Evolutionary conservation across 2,888 invertebrate genomes (phyloP), one percentile per base, ranked within the genome.

Genomic region (Acronicta aceris): DNA sequence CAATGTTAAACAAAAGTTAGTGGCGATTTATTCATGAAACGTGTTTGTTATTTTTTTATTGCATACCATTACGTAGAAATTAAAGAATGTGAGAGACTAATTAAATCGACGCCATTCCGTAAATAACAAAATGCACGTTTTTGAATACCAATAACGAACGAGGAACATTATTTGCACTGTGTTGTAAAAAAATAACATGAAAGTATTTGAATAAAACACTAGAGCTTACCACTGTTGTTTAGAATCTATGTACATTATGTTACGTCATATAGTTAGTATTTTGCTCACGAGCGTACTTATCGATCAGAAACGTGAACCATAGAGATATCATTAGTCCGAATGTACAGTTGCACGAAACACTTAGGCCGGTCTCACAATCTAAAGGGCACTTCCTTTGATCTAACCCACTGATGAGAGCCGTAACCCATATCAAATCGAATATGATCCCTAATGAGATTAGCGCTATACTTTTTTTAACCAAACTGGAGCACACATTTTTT

Each of bases 271-370:
- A 64, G 57, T 74, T 72, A 68, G 71, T 74, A 74, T 84, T 84
- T 76, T 65, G 81, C 78, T 77, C 82, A 81, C 81, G 85, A 87
- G 74, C 81, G 82, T 89, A 86, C 86, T 81, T 85, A 88, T 89
- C 87, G 89, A 91, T 92, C 87, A 86, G 87, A 89, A 91, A 88
- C 91, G 90, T 91, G 92, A 91, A 93, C 91, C 90, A 91, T 91
- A 82, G 81, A 88, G 86, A 90, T 91, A 91, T 91, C 89, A 91
- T 92, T 89, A 91, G 86, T 76, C 76, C 80, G 78, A 83, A 84
- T 84, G 87, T 90, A 90, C 90, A 89, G 92, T 90, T 90, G 89
- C 89, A 87, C 83, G 87, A 85, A 89, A 89, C 88, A 87, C 85
- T 88, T 86, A 82, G 80, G 75, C 76, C 73, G 85, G 87, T 88